A percentile compares a stretch with the other conserved stretches of the same genome.
Evolutionary conservation across 2,888 invertebrate genomes (phyloP).

Genomic region (Oscheius sp.): DNA sequence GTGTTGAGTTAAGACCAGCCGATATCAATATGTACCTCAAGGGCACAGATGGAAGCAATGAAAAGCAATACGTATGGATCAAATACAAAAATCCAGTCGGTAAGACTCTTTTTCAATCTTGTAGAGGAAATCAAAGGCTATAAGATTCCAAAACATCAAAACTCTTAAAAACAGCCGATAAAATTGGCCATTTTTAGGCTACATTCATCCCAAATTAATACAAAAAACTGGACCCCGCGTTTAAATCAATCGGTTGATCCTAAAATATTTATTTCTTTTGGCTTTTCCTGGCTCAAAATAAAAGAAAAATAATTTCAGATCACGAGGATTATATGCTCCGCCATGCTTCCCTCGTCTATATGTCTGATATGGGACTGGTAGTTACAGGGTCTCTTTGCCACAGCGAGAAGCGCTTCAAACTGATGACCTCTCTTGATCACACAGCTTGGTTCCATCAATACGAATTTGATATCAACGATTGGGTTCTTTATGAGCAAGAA

Average conservation of each 20-base stretch:
- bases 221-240: too few relatives aligned
- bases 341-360: conserved; percentile 57
- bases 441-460: conserved; percentile 48
- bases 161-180: background rate
- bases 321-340: conserved; percentile 52
- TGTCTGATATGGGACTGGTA: conserved; percentile 54
- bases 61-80: conserved; percentile 58
- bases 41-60: conserved; percentile 51
- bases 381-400: conserved; percentile 51
- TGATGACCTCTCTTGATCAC: conserved; percentile 58
- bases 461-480: conserved; percentile 63
- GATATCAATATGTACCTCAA: conserved; percentile 50
- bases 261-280: too few relatives aligned
- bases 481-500: conserved; percentile 61
- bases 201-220: too few relatives aligned
- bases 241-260: too few relatives aligned
- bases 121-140: too few relatives aligned
- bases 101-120: conserved; percentile 18
- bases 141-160: too few relatives aligned
- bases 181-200: background rate
- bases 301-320: conserved; percentile 27
- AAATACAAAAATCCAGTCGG: conserved; percentile 56
- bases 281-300: too few relatives aligned
- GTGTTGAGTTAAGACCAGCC: conserved; percentile 52
- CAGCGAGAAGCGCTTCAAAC: conserved; percentile 51